phyloP scores from a whole-genome alignment of 1,140 invertebrate genomes.

The Penaeus indicus region DNA sequence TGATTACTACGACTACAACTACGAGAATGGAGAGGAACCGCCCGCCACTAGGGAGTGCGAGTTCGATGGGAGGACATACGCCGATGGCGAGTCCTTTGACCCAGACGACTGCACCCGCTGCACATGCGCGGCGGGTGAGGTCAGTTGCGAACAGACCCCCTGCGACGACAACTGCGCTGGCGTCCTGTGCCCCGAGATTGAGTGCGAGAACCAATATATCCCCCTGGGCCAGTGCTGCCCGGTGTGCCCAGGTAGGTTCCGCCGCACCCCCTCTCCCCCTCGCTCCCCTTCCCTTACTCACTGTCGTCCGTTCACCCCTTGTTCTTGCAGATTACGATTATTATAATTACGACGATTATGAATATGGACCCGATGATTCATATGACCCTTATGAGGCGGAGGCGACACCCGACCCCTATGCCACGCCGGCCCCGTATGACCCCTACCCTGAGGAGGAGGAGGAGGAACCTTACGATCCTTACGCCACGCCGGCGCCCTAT shows the following conservation, averaged over 20 bases:
- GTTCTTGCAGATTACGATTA: slow-evolving; percentile 43
- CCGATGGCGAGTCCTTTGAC: slow-evolving; percentile 77
- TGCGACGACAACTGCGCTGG: slow-evolving; percentile 70
- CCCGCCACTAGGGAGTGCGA: slow-evolving; percentile 68
- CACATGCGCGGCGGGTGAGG: slow-evolving; percentile 74
- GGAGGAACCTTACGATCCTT: slow-evolving; percentile 51
- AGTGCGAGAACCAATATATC: slow-evolving; percentile 72
- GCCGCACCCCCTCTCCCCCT: not conserved
- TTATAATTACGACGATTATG: slow-evolving; percentile 24
- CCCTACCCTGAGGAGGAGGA: slow-evolving; percentile 33
- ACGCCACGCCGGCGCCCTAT: slow-evolving; percentile 50
- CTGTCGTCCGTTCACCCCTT: slow-evolving; percentile 7
- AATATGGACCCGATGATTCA: slow-evolving; percentile 18
- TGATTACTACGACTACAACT: slow-evolving; percentile 58
- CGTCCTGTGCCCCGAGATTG: slow-evolving; percentile 71
- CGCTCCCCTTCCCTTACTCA: not conserved
- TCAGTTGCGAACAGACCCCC: slow-evolving; percentile 73
- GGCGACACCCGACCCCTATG: slow-evolving; percentile 43
- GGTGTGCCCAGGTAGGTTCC: slow-evolving; percentile 69
- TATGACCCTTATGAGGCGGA: slow-evolving; percentile 39
- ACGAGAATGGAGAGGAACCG: slow-evolving; percentile 55
- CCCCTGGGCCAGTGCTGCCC: slow-evolving; percentile 74
- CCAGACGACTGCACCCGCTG: slow-evolving; percentile 78
- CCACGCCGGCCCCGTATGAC: slow-evolving; percentile 44
- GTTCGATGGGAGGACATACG: slow-evolving; percentile 74